Evolutionary conservation across 2,888 invertebrate genomes (phyloP), one percentile per base, ranked within the genome.

Genomic region (Phaedon cochleariae): DNA sequence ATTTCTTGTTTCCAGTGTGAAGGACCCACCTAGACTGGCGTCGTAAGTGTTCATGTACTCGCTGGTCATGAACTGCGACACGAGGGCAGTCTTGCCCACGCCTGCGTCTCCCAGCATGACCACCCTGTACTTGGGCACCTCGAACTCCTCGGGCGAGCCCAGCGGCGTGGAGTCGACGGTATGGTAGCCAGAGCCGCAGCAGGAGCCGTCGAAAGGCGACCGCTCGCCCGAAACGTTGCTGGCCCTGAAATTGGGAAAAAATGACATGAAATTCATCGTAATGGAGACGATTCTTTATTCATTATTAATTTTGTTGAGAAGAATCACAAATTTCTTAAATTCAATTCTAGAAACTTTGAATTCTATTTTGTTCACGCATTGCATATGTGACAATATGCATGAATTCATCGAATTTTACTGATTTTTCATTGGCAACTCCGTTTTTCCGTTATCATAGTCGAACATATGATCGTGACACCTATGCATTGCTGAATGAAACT

Each of bases 31-130:
- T 80, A 95, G 85, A 78, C 94, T 95, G 1, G 94, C 94, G 80
- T 96, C 96, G 82, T 96, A 96, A 0, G 96, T 95, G 84, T 96
- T 95, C 91, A 96, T 95, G 80, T 96, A 96, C 79, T 96, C 96
- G 71, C 95, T 95, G 29, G 96, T 96, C 94, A 95, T 95, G 82
- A 97, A 96, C 81, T 97, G 96, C 0, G 93, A 92, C 1, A 95
- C 94, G 22, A 97, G 85, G 1, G 96, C 94, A 0, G 95, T 93
- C 84, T 96, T 97, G 1, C 97, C 96, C 15, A 95, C 95, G 0
- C 94, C 94, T 0, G 94, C 90, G 76, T 94, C 93, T 0, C 92
- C 95, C 3, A 95, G 85, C 80, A 95, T 86, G 9, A 94, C 92
- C 65, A 95, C 92, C n/a, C 94, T 87, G 82, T 93, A 91, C 76